A percentile compares a stretch with the other conserved stretches of the same genome.
Conservation (phyloP, 2,797 vertebrate species). For the Melanotaenia trifasciata region DNA sequence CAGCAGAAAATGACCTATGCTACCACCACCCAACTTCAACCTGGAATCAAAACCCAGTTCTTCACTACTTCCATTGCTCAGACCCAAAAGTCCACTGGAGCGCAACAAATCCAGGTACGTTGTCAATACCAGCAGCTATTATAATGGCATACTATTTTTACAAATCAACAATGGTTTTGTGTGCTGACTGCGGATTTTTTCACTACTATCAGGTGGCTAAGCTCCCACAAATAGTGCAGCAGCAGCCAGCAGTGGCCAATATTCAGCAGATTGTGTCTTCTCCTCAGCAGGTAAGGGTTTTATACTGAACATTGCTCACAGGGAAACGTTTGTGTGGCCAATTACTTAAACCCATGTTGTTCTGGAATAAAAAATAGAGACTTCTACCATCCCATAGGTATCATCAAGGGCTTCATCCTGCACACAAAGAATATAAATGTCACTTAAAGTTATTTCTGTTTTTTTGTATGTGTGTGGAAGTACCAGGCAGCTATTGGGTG, state of each 20-base stretch:
- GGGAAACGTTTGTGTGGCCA: not conserved
- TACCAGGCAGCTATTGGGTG: not conserved
- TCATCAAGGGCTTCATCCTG: not conserved
- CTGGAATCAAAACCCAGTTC: constrained; percentile 90
- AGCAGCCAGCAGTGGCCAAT: constrained; percentile 88
- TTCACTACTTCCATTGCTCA: constrained; percentile 86
- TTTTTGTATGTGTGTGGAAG: not conserved
- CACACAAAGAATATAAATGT: not conserved
- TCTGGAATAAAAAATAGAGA: not conserved
- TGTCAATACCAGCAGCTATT: not conserved
- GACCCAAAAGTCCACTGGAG: constrained; percentile 84
- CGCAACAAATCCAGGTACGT: constrained; percentile 89
- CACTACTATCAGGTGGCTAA: constrained; percentile 88
- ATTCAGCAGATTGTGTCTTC: constrained; percentile 94
- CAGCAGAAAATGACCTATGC: constrained; percentile 89
- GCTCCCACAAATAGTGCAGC: constrained; percentile 92
- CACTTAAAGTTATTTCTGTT: not conserved
- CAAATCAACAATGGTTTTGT: not conserved
- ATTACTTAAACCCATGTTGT: not conserved
- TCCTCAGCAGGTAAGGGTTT: constrained; percentile 85
- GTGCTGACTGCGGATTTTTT: constrained; percentile 39
- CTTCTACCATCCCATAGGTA: not conserved
- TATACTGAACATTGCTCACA: not conserved
- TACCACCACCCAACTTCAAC: constrained; percentile 81
- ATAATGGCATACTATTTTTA: not conserved